Conservation (phyloP, 2,888 invertebrate species). For the Prosapia bicincta region DNA sequence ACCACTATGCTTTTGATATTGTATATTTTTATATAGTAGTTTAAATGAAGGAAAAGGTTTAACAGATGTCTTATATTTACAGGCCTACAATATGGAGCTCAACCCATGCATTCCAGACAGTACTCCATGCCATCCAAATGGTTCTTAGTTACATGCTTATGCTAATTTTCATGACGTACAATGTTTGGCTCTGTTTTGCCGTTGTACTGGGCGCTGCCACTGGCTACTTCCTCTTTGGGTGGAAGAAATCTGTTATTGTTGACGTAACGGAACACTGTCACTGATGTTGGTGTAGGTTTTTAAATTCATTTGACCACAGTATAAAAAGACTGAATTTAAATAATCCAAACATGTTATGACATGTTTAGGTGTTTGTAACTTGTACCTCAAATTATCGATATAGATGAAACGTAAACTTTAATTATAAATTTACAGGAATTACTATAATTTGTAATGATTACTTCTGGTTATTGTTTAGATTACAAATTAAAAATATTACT, state of each 20-base stretch:
- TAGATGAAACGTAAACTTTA: neutral
- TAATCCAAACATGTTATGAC: neutral
- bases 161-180: slow-evolving; percentile 97
- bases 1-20: too few species aligned
- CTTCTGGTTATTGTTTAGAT: neutral
- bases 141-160: slow-evolving; percentile 89
- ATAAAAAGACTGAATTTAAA: neutral
- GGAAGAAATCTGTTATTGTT: slow-evolving; percentile 91
- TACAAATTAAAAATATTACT: too few species aligned
- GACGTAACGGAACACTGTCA: slow-evolving; percentile 96
- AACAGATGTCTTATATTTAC: too few species aligned
- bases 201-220: slow-evolving; percentile 85
- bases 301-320: neutral
- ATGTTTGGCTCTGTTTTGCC: slow-evolving; percentile 87
- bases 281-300: slow-evolving; percentile 49
- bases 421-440: neutral
- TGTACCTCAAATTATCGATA: neutral
- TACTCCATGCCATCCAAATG: slow-evolving; percentile 86
- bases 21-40: too few species aligned
- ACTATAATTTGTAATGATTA: neutral
- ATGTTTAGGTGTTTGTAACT: neutral
- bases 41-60: too few species aligned
- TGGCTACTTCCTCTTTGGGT: slow-evolving; percentile 93
- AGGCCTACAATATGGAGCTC: slow-evolving; percentile 81
- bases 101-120: slow-evolving; percentile 82